Conservation (phyloP, 2,797 vertebrate species). For the Pipistrellus pygmaeus region DNA sequence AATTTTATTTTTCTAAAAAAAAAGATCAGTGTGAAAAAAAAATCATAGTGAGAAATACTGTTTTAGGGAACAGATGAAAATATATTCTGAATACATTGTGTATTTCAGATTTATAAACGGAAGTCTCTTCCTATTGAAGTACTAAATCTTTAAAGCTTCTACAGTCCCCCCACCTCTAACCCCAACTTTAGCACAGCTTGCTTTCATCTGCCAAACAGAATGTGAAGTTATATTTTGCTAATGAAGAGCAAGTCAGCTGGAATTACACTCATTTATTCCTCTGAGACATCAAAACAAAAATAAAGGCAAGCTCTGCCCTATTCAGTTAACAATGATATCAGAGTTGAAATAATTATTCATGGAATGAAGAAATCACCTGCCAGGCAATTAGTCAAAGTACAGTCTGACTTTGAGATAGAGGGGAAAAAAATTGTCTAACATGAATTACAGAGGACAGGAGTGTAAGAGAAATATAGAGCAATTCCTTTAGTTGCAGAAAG, state of each 20-base stretch:
- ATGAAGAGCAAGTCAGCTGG: constrained; percentile 69
- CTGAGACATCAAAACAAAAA: constrained; percentile 43
- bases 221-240: constrained; percentile 72
- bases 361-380: constrained; percentile 78
- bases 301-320: constrained; percentile 64
- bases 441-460: constrained; percentile 75
- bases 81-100: constrained; percentile 49
- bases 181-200: neutral
- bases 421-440: constrained; percentile 69
- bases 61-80: constrained; percentile 53
- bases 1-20: neutral
- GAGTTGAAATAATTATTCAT: constrained; percentile 82
- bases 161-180: rapidly evolving
- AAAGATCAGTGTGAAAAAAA: constrained; percentile 64
- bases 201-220: constrained; percentile 69
- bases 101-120: constrained; percentile 64
- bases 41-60: constrained; percentile 47
- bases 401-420: constrained; percentile 68
- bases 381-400: constrained; percentile 78
- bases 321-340: constrained; percentile 77
- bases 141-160: constrained; percentile 50
- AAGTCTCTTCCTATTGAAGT: constrained; percentile 50
- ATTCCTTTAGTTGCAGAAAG: constrained; percentile 72
- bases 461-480: constrained; percentile 68
- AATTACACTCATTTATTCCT: constrained; percentile 26